Percentiles rank a stretch among this genome's conserved stretches.
These are phyloP conservation scores for Meleagris gallopavo DNA, from an alignment of 2,113 vertebrate genomes.

Conservation along the genomic window DNA sequence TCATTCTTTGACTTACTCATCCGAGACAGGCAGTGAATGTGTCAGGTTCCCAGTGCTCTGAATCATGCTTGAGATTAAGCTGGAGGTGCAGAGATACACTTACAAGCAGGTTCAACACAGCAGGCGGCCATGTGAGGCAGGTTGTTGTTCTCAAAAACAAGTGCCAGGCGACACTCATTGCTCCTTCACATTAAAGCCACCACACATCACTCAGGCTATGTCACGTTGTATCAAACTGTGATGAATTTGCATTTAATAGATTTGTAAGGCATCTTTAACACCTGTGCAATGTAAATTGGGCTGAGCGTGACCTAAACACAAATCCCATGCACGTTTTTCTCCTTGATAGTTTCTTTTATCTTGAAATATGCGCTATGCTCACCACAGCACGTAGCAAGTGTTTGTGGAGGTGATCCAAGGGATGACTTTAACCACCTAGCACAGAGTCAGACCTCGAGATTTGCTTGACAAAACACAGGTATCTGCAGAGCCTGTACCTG, in stretches of 20 bases:
- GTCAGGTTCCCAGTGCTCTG: background rate
- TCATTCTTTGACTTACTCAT: slow-evolving; percentile 20
- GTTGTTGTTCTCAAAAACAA: background rate
- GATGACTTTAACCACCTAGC: background rate
- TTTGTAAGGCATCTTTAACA: slow-evolving; percentile 6
- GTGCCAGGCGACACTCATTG: background rate
- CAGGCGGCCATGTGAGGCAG: background rate
- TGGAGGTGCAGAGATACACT: background rate
- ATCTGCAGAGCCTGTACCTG: slow-evolving; percentile 3
- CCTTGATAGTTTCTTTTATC: background rate
- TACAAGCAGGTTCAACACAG: background rate
- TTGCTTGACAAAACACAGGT: slow-evolving; percentile 5
- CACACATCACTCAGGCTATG: background rate
- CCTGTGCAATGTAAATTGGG: background rate
- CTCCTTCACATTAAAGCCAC: background rate
- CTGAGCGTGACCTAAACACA: background rate
- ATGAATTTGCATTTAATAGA: slow-evolving; percentile 36
- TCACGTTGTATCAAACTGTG: slow-evolving; percentile 16
- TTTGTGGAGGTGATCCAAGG: background rate
- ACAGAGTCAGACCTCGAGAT: background rate
- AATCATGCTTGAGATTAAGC: background rate
- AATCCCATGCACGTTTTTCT: background rate
- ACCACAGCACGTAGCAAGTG: background rate
- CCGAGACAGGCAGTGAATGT: background rate
- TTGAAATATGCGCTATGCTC: background rate